Base-by-base conservation (phyloP, 2,113 vertebrate species). In the Cinclus mexicanus region DNA sequence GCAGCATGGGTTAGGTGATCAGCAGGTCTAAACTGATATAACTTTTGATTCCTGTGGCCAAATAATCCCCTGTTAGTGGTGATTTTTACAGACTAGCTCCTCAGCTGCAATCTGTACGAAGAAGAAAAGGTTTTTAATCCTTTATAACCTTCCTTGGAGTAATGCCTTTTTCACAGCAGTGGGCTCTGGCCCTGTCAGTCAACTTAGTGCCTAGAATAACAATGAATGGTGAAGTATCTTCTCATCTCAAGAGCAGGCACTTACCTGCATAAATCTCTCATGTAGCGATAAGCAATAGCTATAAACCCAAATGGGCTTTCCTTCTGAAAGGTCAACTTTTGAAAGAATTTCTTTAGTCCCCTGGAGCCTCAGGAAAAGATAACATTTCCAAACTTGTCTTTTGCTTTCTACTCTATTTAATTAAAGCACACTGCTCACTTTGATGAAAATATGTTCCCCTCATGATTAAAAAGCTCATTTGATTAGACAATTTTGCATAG, bases 391-490 rank as follows among this genome's bases (percentile, higher is more conserved):
- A 90, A 75, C 49, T 93, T 96, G 68, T 64, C 83, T 75, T 83
- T 53, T 81, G 65, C 61, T 87, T 96, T 82, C 52, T 86, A 92
- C 76, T 83, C 60, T 75, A 60, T 86, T 94, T 95, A 96, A 97
- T 97, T 96, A 97, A 93, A 96, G 3, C 57, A 31, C 2, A 3
- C 41, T 81, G 35, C 26, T 95, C 33, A 33, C 65, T 94, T 92
- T 84, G 83, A 96, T 96, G 90, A 94, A 96, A 93, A 89, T 61
- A 76, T 68, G 52, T 78, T 94, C 79, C 46, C 23, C 47, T 95
- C 68, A 69, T 82, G 85, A 94, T 93, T 96, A 95, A 93, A 94
- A 95, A 78, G 53, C 72, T 89, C 52, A 83, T 97, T 86, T 94
- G 76, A 93, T 90, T 85, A 95, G 87, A 94, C 80, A 41, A 63